Evolutionary conservation across 2,888 invertebrate genomes (phyloP), one percentile per base, ranked within the genome.

Genomic region (Dyspetes luteomarginatus): DNA sequence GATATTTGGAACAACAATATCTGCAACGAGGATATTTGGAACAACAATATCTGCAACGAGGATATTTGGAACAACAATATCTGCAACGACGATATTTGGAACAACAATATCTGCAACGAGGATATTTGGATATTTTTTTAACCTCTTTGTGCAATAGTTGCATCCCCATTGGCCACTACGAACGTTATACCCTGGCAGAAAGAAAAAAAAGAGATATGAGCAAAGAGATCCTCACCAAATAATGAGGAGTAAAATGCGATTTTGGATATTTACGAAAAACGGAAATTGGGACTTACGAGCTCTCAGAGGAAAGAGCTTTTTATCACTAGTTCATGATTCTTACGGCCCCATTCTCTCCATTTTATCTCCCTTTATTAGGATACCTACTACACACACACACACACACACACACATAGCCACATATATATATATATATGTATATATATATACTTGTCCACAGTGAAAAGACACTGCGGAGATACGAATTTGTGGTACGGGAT

Each of bases 391-490:
- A n/a, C n/a, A n/a, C n/a, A n/a, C n/a, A n/a, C n/a, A n/a, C n/a
- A n/a, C n/a, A n/a, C n/a, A n/a, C n/a, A n/a, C n/a, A 36, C 12
- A 36, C 12, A 12, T 36, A 36, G 0, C 0, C 1, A 9, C 1
- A 36, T 36, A 12, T 3, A 36, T 36, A 36, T 12, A 12, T 36
- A 43, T 43, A 12, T 19, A 1, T 1, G 22, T 62, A 19, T 43
- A 43, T 60, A 41, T 69, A 50, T 60, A 43, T 60, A 36, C 48
- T 24, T 17, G 24, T 17, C 52, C 41, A 43, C 30, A 12, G 7
- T 19, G 41, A 28, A 50, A 41, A 72, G 72, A 58, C 72, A 72
- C 65, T 43, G 72, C 65, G 41, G 30, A 43, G 60, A 17, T 78
- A 72, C 72, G 78, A 78, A 60, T 68, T 52, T 3, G 67, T 45